phyloP scores from a whole-genome alignment of 2,888 invertebrate species.

The Chrysopilus asiliformis region DNA sequence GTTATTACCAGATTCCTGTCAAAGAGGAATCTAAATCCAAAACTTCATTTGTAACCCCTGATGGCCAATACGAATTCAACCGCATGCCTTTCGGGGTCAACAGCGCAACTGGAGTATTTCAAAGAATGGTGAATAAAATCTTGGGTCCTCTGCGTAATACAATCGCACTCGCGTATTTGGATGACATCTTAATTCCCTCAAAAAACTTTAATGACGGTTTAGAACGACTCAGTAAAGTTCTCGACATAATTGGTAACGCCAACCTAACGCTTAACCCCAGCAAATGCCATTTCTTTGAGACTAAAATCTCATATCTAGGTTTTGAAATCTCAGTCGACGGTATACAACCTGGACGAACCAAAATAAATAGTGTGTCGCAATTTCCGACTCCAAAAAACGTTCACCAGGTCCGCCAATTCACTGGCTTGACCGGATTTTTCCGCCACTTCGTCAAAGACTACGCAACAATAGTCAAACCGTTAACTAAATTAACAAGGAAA shows the following conservation, averaged over 20 bases:
- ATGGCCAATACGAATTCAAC: conserved; percentile 11
- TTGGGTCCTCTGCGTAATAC: conserved; percentile 4
- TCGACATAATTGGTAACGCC: conserved; percentile 2
- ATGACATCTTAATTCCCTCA: conserved; percentile 10
- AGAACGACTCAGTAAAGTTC: conserved; percentile 6
- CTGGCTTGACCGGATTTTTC: conserved; percentile 21
- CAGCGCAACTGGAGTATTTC: conserved; percentile 10
- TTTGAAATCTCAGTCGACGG: conserved; percentile 15
- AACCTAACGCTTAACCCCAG: conserved; percentile 9
- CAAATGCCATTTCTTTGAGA: conserved; percentile 11
- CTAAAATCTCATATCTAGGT: conserved; percentile 10
- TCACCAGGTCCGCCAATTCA: conserved; percentile 19
- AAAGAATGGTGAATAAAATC: conserved; percentile 11
- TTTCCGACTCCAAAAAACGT: conserved; percentile 15
- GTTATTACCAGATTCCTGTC: no score
- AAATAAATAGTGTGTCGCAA: conserved; percentile 17
- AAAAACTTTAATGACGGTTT: conserved; percentile 6
- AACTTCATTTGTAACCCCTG: conserved; percentile 21
- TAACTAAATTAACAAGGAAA: conserved; percentile 12
- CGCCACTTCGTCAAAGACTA: conserved; percentile 18
- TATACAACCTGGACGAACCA: conserved; percentile 16
- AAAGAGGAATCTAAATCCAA: conserved; percentile 15
- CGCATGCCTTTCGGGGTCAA: conserved; percentile 9
- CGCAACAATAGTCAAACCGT: conserved; percentile 15
- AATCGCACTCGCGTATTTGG: conserved; percentile 7